Percentiles rank a stretch among this genome's conserved stretches.
Evolutionary conservation across 1,140 invertebrate species (phyloP).

Genomic region (Rhopalosiphum maidis): DNA sequence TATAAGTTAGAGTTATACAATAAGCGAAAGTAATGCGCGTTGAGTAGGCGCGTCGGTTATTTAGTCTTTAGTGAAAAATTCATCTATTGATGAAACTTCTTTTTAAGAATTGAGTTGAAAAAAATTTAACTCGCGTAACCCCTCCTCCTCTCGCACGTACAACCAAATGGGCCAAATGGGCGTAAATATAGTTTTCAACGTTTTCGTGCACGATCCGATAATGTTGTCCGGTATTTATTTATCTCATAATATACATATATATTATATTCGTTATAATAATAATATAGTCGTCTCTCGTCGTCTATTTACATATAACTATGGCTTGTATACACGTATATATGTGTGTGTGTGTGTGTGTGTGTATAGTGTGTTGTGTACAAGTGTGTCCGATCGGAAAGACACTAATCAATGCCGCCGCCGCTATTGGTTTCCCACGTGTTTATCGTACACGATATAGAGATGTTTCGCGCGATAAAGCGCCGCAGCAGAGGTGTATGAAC

Average conservation of each 20-base stretch:
- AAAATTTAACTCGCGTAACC: not conserved
- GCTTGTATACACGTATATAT: not conserved
- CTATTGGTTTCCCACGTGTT: not conserved
- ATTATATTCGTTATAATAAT: not conserved
- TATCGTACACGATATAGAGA: not conserved
- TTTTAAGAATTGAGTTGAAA: not conserved
- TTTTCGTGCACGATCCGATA: not conserved
- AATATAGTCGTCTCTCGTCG: not conserved
- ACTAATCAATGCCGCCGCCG: not conserved
- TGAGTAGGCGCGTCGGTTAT: not conserved
- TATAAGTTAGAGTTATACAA: not conserved
- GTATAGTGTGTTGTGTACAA: not conserved
- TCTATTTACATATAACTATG: conserved; percentile 5
- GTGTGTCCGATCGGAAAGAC: not conserved
- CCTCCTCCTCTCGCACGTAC: not conserved
- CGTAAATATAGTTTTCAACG: not conserved
- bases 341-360: not conserved
- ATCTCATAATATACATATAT: not conserved
- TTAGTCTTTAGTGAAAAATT: not conserved
- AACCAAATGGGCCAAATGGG: not conserved
- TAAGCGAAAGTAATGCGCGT: not conserved
- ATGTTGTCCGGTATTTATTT: not conserved
- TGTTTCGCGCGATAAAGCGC: not conserved
- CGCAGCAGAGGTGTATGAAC: not conserved
- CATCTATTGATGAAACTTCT: not conserved